Evolutionary conservation across 2,113 vertebrate genomes (phyloP).

Genomic region (Baryphthengus martii): DNA sequence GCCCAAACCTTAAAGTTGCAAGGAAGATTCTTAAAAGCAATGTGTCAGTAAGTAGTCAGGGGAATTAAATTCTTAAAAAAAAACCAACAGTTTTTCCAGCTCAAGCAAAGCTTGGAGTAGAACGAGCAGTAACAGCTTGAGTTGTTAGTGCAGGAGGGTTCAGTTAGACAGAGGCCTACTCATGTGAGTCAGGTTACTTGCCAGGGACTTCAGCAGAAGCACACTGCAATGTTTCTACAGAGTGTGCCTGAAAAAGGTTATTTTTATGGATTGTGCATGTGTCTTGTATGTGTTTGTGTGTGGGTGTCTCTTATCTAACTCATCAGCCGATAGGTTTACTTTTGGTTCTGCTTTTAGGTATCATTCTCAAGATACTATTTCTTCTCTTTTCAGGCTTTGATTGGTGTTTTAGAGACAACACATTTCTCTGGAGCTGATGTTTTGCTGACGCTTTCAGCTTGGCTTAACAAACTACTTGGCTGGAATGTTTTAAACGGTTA

Average conservation of each 20-base stretch:
- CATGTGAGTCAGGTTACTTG: not conserved
- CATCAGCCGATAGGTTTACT: not conserved
- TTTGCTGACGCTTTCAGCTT: not conserved
- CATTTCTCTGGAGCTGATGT: constrained; percentile 19
- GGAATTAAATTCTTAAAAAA: not conserved
- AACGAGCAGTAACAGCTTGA: not conserved
- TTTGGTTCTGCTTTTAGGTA: not conserved
- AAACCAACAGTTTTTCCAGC: not conserved
- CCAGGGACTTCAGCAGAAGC: not conserved
- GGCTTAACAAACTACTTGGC: not conserved
- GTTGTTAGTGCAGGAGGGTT: not conserved
- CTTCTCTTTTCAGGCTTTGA: constrained; percentile 46
- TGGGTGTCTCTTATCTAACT: not conserved
- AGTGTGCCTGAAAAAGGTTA: not conserved
- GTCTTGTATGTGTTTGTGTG: not conserved
- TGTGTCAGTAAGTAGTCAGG: not conserved
- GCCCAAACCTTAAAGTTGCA: not conserved
- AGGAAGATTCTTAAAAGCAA: not conserved
- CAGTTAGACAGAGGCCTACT: not conserved
- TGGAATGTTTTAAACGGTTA: constrained; percentile 59
- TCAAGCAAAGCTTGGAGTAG: not conserved
- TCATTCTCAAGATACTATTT: not conserved
- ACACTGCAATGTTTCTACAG: not conserved
- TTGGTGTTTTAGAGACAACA: not conserved
- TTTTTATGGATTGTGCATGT: not conserved